Base-by-base conservation (phyloP, 2,797 vertebrate species). In the Hippopotamyrus pictus region DNA sequence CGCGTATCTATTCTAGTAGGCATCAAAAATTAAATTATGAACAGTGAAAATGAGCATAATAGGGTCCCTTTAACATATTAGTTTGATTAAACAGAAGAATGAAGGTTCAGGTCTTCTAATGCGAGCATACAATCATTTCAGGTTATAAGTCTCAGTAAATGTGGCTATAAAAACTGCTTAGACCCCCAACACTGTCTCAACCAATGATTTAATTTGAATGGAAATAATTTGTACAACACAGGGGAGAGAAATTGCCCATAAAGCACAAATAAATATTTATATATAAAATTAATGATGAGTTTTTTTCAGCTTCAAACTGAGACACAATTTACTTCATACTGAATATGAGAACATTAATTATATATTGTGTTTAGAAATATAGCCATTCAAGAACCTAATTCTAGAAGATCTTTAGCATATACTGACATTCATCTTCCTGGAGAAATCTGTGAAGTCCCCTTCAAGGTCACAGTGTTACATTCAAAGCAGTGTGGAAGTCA, bases 121-220 rank as follows among this genome's bases (percentile, higher is more conserved):
- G 41, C 91, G 88, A 89, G 91, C 92, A 90, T 91, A 90, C 92
- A 90, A 91, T 95, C 94, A 95, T 95, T 94, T 94, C 94, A 92
- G 95, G 96, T 95, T 94, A 95, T 95, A 94, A 33, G 90, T 87
- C 91, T 90, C 91, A 93, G 91, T 90, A 92, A 94, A 93, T 88
- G 83, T 89, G 89, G 91, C 92, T 90, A 92, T 89, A 92, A 90
- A 91, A 92, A 91, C 88, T 92, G 91, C 91, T 50, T 88, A 91
- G 91, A 90, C 41, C 88, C 84, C 89, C 91, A 88, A 89, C 84
- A 89, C 29, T 73, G 89, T 90, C 86, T 83, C 90, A 62, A 46
- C 8, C 59, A 90, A 86, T 92, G 92, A 94, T 91, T 89, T 91
- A 86, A 92, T 88, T 90, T 87, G 89, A 91, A 91, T 93, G 90